Conservation (phyloP, 2,113 vertebrate genomes). For the Antechinus stuartii region DNA sequence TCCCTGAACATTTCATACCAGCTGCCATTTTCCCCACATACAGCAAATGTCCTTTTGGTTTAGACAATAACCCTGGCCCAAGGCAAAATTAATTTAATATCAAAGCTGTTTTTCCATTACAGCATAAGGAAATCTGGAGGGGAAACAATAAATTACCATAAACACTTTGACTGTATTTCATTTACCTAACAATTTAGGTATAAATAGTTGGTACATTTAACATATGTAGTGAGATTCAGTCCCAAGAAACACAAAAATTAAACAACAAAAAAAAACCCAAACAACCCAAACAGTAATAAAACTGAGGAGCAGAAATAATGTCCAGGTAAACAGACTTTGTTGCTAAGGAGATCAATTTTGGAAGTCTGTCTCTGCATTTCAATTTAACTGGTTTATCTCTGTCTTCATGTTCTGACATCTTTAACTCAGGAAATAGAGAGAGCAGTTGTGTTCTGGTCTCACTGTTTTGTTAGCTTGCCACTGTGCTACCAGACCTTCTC, state of each 20-base stretch:
- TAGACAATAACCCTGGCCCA: slow-evolving; percentile 56
- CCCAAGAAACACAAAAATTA: neutral
- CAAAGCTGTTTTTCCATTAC: slow-evolving; percentile 21
- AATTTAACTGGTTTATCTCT: slow-evolving; percentile 31
- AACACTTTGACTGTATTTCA: neutral
- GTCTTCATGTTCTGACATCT: slow-evolving; percentile 45
- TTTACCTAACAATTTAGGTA: neutral
- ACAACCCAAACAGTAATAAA: slow-evolving; percentile 15
- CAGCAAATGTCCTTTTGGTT: slow-evolving; percentile 53
- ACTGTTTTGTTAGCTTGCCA: slow-evolving; percentile 46
- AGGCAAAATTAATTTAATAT: slow-evolving; percentile 25
- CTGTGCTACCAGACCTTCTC: slow-evolving; percentile 63
- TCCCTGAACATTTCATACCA: slow-evolving; percentile 34
- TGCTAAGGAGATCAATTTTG: slow-evolving; percentile 33
- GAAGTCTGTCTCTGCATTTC: neutral
- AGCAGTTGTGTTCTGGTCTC: slow-evolving; percentile 66
- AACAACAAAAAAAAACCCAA: neutral
- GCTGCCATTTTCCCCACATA: slow-evolving; percentile 26
- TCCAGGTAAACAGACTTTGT: slow-evolving; percentile 1
- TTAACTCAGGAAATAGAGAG: slow-evolving; percentile 57
- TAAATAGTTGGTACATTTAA: neutral
- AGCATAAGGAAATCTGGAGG: slow-evolving; percentile 33
- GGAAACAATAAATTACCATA: neutral
- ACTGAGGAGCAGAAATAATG: neutral
- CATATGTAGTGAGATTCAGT: neutral